Conservation (phyloP, 2,113 vertebrate species). For the Eulacestoma nigropectus region DNA sequence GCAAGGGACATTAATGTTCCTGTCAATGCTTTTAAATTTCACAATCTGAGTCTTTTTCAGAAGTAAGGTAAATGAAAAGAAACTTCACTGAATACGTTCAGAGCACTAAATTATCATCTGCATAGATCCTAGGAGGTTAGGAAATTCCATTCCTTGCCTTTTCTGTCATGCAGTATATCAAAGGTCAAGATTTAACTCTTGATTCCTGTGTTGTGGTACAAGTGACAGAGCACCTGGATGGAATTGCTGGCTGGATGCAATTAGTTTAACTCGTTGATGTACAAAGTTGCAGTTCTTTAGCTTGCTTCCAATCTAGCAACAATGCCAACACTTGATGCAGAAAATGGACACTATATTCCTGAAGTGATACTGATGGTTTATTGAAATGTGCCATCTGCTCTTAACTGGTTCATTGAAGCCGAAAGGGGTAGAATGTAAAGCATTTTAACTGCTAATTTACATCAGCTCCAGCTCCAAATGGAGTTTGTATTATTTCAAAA, state of each 20-base stretch:
- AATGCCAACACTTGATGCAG: neutral
- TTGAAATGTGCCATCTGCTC: conserved; percentile 50
- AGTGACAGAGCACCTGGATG: neutral
- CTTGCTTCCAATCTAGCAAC: neutral
- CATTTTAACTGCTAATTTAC: conserved; percentile 60
- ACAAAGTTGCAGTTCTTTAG: neutral
- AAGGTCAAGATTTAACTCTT: neutral
- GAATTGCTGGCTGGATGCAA: neutral
- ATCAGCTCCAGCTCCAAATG: conserved; percentile 65
- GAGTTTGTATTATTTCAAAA: conserved; percentile 76
- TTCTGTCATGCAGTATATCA: neutral
- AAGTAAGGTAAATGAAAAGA: neutral
- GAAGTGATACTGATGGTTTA: conserved; percentile 49
- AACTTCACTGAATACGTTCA: neutral
- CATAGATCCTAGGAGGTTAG: neutral
- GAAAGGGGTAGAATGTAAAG: conserved; percentile 25
- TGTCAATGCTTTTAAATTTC: neutral
- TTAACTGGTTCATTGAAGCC: conserved; percentile 25
- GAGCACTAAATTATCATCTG: neutral
- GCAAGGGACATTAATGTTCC: neutral
- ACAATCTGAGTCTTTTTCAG: neutral
- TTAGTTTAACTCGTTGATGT: neutral
- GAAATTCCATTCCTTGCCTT: neutral
- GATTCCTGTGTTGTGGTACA: neutral
- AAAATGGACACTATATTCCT: conserved; percentile 54